A percentile compares a stretch with the other conserved stretches of the same genome.
Evolutionary conservation across 2,113 vertebrate genomes (phyloP).

Genomic region (Nestor notabilis): DNA sequence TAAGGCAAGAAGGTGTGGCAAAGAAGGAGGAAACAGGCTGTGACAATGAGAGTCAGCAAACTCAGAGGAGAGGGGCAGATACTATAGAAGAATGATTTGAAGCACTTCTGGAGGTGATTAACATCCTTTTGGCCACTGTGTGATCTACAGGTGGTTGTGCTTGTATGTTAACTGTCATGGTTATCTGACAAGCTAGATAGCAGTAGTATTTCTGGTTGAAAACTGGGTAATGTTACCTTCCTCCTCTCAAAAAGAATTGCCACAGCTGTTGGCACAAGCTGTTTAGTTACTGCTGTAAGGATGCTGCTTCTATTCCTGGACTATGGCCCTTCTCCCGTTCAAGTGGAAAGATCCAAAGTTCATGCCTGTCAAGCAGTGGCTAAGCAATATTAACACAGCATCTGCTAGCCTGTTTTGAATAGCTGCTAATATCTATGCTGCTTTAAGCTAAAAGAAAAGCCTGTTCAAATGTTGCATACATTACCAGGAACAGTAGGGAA

Average conservation of each 20-base stretch:
- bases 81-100: neutral
- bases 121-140: neutral
- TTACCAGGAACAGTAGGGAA: slow-evolving; percentile 50
- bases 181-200: neutral
- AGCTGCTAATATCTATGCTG: neutral
- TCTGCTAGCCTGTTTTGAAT: slow-evolving; percentile 29
- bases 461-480: slow-evolving; percentile 53
- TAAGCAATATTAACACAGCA: neutral
- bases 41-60: neutral
- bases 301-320: neutral
- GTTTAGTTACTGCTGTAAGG: neutral
- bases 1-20: neutral
- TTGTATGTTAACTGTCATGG: neutral
- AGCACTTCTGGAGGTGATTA: neutral
- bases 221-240: neutral
- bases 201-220: neutral
- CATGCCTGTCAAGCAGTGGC: neutral
- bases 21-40: neutral
- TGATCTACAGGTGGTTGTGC: neutral
- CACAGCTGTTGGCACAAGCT: neutral
- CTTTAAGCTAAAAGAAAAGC: slow-evolving; percentile 37
- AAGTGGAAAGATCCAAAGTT: neutral
- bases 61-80: neutral
- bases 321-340: neutral
- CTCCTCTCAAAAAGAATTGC: neutral